Evolutionary conservation across 2,113 vertebrate species (phyloP), one percentile per base, ranked within the genome.

Genomic region (Atlantisia rogersi): DNA sequence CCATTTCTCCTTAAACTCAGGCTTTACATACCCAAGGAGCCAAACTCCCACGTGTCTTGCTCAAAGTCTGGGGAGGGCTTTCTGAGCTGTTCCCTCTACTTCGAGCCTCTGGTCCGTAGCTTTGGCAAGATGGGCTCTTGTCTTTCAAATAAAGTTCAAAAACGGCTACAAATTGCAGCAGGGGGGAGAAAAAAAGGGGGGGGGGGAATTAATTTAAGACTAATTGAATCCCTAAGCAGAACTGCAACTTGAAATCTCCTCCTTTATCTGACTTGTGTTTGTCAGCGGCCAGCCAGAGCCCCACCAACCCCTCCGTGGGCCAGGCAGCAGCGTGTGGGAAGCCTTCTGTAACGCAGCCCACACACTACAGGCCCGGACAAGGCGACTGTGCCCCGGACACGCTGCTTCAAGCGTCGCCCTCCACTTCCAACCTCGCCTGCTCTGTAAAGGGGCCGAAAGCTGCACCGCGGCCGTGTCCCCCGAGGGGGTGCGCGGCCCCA

Each of bases 21-120:
- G 81, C 90, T 96, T 92, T 94, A 97, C 60, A 83, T 62, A 96
- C 75, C 62, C 59, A 78, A 95, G 87, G 92, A 95, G 91, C 78
- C 85, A 93, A 91, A 95, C 94, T 93, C 93, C 92, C 75, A 96
- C 89, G 5, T 78, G 74, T 95, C 91, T 94, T 95, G 87, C 92
- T 95, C 82, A 91, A 67, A 18, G 79, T 68, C 91, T 95, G 92
- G 71, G 89, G 89, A 0, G 5, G 96, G 92, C 52, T 93, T 96
- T 94, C 95, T 96, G 85, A 95, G 94, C 95, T 89, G 70, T 68
- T 90, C 62, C 82, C 71, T 96, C 65, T 79, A 48, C 48, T 93
- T 96, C 18, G 2, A 82, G 85, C 91, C 94, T 95, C 93, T 96
- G 77, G 96, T 96, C 62, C 70, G 94, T 95, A 92, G 81, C 90